Base-by-base conservation (phyloP, 2,888 invertebrate species). In the Nesidiocoris tenuis region DNA sequence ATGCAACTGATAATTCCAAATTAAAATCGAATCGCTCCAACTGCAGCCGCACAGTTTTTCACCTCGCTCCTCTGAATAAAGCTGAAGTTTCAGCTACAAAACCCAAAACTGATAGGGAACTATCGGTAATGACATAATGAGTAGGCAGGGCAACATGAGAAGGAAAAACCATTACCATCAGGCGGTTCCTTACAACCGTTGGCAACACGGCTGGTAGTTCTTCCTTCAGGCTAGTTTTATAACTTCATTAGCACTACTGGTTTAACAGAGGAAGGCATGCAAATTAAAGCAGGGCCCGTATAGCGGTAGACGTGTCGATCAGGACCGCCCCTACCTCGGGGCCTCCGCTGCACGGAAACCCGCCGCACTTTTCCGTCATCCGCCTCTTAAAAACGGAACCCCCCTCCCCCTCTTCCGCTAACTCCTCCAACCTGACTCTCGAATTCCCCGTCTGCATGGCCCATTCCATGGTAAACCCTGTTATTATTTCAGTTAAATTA, bases 401-500 rank as follows among this genome's bases (percentile, higher is more conserved):
- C 7, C 56, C 22, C 18, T 22, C 61, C 56, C 61, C n/a, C 25
- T 72, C 18, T 63, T 61, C 54, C 12, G 1, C 0, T 9, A 17
- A 9, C 19, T n/a, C n/a, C n/a, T n/a, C n/a, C n/a, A n/a, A n/a
- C n/a, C n/a, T n/a, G n/a, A n/a, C n/a, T n/a, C n/a, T n/a, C n/a
- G n/a, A n/a, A n/a, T n/a, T n/a, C n/a, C n/a, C n/a, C n/a, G n/a
- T n/a, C n/a, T n/a, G n/a, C n/a, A n/a, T n/a, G n/a, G 59, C 23
- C 67, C 55, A 54, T 67, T 56, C 67, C 67, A 39, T 19, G 24
- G 59, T 23, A 3, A 3, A n/a, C 39, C 72, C 61, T 72, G 61
- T 72, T 72, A 72, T 72, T 72, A 72, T 72, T 72, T 72, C 61
- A 72, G 72, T 72, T 72, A 72, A 72, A 72, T 72, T 72, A 72